Conservation (phyloP, 2,797 vertebrate species). For the Falco berigora region DNA sequence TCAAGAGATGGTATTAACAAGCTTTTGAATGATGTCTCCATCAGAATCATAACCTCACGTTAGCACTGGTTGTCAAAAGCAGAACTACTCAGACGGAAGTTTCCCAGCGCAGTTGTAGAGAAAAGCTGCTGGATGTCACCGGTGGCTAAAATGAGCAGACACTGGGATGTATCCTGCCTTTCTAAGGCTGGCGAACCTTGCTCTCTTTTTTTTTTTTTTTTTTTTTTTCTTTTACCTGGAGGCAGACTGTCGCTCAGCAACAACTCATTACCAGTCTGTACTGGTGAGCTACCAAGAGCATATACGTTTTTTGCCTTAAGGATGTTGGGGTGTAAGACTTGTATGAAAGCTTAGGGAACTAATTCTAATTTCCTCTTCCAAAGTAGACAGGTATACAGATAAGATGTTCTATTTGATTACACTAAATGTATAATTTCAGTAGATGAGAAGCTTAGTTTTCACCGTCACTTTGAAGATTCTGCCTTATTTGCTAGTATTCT, state of each 20-base stretch:
- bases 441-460: background rate
- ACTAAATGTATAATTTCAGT: background rate
- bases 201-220: background rate
- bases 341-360: background rate
- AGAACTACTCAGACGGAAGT: background rate
- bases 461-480: background rate
- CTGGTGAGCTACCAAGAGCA: background rate
- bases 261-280: background rate
- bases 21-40: background rate
- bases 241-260: background rate
- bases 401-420: background rate
- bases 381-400: background rate
- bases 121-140: background rate
- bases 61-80: background rate
- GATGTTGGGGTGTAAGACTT: background rate
- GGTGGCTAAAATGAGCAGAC: background rate
- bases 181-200: background rate
- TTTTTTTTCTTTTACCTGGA: background rate
- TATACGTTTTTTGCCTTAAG: background rate
- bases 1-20: background rate
- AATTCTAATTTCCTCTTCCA: background rate
- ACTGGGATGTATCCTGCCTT: background rate
- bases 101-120: background rate
- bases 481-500: background rate
- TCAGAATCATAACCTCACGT: background rate